Evolutionary conservation across 2,888 invertebrate genomes (phyloP), one percentile per base, ranked within the genome.

Genomic region (Trypoxylon attenuatum): DNA sequence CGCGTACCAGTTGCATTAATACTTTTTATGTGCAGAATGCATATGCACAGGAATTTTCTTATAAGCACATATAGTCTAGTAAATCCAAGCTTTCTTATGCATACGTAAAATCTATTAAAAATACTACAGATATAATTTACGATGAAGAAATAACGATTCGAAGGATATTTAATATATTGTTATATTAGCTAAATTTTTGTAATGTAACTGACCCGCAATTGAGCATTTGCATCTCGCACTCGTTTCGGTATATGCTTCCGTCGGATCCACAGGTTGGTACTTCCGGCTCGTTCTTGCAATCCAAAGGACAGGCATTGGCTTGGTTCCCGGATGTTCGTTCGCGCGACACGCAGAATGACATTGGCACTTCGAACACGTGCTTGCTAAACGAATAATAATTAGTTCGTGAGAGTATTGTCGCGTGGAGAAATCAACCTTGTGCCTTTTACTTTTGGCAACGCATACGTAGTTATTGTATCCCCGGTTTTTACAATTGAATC

Each of bases 181-280:
- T n/a, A n/a, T n/a, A n/a, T n/a, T n/a, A n/a, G n/a, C n/a, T n/a
- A n/a, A n/a, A n/a, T n/a, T n/a, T n/a, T n/a, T n/a, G n/a, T n/a
- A n/a, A n/a, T n/a, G n/a, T n/a, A n/a, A n/a, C 91, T 89, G 84
- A 96, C 95, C 96, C 96, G 87, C 96, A 96, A 84, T 95, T 96
- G 19, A 96, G 89, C 91, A 96, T 92, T 85, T 93, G 93, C 88
- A 97, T 91, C 84, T 96, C 95, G 81, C 97, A 97, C 77, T 95
- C 93, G 80, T 93, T 96, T 70, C 92, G 91, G 87, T 97, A 97
- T 63, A 97, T 91, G 83, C 92, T 94, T 58, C 95, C 95, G 86
- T 97, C 97, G 1, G 94, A 95, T 2, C 96, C 97, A 80, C 97
- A 97, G 2, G 95, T 93, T 6, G 92, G 89, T 62, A 91, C 90